phyloP scores from a whole-genome alignment of 1,140 invertebrate genomes.

The Diabrotica undecimpunctata region DNA sequence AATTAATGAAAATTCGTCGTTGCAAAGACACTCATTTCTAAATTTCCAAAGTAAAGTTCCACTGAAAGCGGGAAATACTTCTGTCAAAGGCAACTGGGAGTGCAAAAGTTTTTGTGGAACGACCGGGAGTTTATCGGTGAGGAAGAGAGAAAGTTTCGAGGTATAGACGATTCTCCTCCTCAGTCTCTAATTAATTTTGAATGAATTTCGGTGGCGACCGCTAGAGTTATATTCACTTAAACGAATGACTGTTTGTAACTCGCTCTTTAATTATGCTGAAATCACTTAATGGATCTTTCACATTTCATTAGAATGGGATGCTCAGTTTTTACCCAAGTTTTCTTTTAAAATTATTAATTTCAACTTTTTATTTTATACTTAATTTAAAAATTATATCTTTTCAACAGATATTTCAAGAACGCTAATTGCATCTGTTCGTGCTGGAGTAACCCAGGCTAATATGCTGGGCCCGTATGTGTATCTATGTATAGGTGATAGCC shows the following conservation, averaged over 20 bases:
- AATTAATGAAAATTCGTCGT: conserved; percentile 3
- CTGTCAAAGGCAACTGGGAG: conserved; percentile 1
- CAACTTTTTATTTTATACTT: no score
- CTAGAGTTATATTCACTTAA: not conserved
- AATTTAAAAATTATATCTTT: no score
- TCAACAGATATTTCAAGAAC: no score
- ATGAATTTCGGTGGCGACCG: not conserved
- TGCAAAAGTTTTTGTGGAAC: not conserved
- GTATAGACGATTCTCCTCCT: not conserved
- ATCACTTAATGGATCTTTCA: not conserved
- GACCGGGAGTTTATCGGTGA: not conserved
- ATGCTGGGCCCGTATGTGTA: no score
- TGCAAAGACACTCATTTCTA: not conserved
- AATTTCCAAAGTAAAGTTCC: not conserved
- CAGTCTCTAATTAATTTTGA: conserved; percentile 2
- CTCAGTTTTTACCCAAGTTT: no score
- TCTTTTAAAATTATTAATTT: no score
- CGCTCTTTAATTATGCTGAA: not conserved
- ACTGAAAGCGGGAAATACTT: not conserved
- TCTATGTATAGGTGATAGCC: no score
- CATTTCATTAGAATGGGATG: no score
- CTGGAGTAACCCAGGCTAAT: no score
- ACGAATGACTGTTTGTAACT: not conserved
- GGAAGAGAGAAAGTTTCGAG: conserved; percentile 1
- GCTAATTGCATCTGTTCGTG: no score